Base-by-base conservation (phyloP, 2,888 invertebrate species). In the Nematopogon swammerdamellus region DNA sequence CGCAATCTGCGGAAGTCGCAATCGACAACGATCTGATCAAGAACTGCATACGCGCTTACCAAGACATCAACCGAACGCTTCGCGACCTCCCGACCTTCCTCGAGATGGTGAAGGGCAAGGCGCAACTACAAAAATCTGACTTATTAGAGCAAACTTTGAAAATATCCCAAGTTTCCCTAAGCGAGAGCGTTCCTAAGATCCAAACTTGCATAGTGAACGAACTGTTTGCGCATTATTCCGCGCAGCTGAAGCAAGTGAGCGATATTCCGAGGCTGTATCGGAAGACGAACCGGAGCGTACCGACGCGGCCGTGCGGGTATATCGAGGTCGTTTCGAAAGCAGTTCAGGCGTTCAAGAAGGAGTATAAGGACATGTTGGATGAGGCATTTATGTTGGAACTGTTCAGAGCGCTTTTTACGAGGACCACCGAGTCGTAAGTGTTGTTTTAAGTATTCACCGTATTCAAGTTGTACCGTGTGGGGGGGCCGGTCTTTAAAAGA, bases 241-340 rank as follows among this genome's bases (percentile, higher is more conserved):
- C 77, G 19, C 85, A 87, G 57, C 77, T 92, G 57, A 87, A 88
- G 54, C 89, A 90, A 81, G 95, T 97, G 3, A 91, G 87, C 58
- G 95, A 97, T 65, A 92, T 98, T 68, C 98, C 98, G 2, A 82
- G 97, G 54, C 75, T 97, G 50, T 97, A 94, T 67, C 82, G 96
- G 49, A 88, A 95, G 67, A 97, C 97, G 0, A 97, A 97, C 66
- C 84, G 94, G 54, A 94, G 90, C 57, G 81, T 89, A 19, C 95
- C 96, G 0, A 86, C 85, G 1, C 89, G 89, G 59, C 85, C 91
- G 30, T 94, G 94, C 54, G 68, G 82, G 17, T 97, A 96, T 63
- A 86, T 92, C n/a, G 85, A 85, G 43, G 80, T 83, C 51, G 81
- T 89, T 57, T 60, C 87, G 0, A 81, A 77, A 52, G 82, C 85